phyloP scores from a whole-genome alignment of 23 tunicate genomes.

The Pegea sp. region DNA sequence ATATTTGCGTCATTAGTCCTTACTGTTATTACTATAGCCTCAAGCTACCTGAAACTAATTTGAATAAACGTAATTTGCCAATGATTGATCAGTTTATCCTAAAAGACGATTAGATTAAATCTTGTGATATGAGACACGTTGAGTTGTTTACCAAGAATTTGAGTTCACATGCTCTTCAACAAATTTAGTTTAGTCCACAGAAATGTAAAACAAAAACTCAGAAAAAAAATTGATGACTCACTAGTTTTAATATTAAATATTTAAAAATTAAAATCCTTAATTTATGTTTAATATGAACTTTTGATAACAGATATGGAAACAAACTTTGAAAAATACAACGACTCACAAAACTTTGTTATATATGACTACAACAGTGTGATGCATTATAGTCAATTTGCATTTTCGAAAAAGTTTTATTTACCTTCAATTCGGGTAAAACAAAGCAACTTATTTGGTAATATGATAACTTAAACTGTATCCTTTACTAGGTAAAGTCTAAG shows the following conservation, averaged over 20 bases:
- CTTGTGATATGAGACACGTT: too few relatives aligned
- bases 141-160: too few relatives aligned
- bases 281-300: not conserved
- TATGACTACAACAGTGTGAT: conserved; percentile 98
- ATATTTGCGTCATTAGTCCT: not conserved
- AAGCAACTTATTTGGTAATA: too few relatives aligned
- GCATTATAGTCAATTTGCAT: conserved; percentile 86
- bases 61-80: not conserved
- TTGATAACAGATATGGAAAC: conserved; percentile 26
- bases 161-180: too few relatives aligned
- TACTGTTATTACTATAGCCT: too few relatives aligned
- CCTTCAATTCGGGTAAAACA: conserved; percentile 75
- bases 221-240: too few relatives aligned
- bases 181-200: too few relatives aligned
- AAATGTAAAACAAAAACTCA: too few relatives aligned
- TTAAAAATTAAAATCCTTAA: not conserved
- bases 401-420: conserved; percentile 73
- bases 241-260: too few relatives aligned
- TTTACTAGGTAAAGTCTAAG: conserved; percentile 17
- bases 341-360: conserved; percentile 59
- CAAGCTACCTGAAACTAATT: not conserved
- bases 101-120: too few relatives aligned
- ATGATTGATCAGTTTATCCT: too few relatives aligned
- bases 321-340: conserved; percentile 53
- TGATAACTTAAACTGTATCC: too few relatives aligned